These are phyloP conservation scores for Meteorus colon DNA, from an alignment of 2,888 invertebrate species.

Conservation along the genomic window DNA sequence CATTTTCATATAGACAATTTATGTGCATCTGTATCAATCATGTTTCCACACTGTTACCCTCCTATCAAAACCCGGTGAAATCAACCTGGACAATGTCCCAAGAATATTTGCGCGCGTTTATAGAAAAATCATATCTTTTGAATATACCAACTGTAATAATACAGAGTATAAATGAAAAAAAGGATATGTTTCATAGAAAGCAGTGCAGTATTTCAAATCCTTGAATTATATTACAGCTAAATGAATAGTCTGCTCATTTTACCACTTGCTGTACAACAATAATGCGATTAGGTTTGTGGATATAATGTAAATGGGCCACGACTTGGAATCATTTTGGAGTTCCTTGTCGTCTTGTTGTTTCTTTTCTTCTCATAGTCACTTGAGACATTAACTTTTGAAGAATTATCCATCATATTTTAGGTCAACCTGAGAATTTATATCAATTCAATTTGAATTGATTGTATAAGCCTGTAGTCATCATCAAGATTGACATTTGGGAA, in stretches of 20 bases:
- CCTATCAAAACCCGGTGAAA: too few species aligned
- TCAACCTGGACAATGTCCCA: too few species aligned
- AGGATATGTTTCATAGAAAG: not conserved
- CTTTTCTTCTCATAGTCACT: not conserved
- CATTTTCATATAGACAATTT: not conserved
- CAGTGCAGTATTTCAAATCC: slow-evolving; percentile 23
- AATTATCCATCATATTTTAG: not conserved
- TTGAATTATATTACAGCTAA: slow-evolving; percentile 6
- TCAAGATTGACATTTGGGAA: slow-evolving; percentile 10
- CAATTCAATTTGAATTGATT: not conserved
- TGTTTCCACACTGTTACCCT: too few species aligned
- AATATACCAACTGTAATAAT: not conserved
- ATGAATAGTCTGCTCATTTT: not conserved
- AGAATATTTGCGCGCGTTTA: too few species aligned
- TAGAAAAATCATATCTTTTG: not conserved
- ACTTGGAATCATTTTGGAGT: slow-evolving; percentile 28
- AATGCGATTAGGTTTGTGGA: slow-evolving; percentile 33
- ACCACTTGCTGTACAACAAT: not conserved
- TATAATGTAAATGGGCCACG: slow-evolving; percentile 2
- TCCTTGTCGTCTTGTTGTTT: not conserved
- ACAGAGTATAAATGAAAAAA: too few species aligned
- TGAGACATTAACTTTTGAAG: not conserved
- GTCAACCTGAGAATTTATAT: not conserved
- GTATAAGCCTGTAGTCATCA: not conserved
- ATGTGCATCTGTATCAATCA: too few species aligned